These are phyloP conservation scores for Prenolepis imparis DNA, from an alignment of 2,888 invertebrate genomes.

Conservation along the genomic window DNA sequence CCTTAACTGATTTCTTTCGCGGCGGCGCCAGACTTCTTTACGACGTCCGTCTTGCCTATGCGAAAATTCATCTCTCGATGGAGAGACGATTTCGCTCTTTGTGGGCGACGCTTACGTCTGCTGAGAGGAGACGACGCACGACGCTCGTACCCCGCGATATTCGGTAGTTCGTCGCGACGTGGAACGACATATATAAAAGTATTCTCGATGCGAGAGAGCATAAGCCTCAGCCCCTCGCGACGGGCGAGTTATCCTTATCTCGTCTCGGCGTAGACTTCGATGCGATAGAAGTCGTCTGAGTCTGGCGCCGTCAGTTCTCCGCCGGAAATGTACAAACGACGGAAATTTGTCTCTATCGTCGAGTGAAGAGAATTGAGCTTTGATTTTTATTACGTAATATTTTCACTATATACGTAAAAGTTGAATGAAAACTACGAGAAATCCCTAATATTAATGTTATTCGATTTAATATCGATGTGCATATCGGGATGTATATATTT, in stretches of 20 bases:
- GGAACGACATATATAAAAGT: constrained; percentile 69
- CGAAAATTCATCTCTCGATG: constrained; percentile 59
- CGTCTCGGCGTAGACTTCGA: constrained; percentile 65
- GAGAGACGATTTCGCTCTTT: constrained; percentile 59
- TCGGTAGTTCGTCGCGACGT: constrained; percentile 58
- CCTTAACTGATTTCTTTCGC: constrained; percentile 78
- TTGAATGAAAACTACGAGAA: neutral
- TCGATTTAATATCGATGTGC: neutral
- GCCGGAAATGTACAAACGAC: constrained; percentile 35
- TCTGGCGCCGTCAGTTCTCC: constrained; percentile 51
- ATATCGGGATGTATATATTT: neutral
- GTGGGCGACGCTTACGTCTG: constrained; percentile 41
- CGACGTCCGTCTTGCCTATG: constrained; percentile 73
- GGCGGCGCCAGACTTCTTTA: constrained; percentile 84
- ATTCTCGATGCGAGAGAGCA: constrained; percentile 55
- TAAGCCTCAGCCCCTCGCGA: constrained; percentile 68
- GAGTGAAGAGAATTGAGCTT: constrained; percentile 15
- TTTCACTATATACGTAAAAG: neutral
- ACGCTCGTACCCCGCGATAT: constrained; percentile 18
- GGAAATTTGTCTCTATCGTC: constrained; percentile 32
- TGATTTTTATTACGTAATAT: constrained; percentile 36
- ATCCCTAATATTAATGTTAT: neutral
- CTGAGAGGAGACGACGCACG: constrained; percentile 9
- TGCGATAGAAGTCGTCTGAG: constrained; percentile 58
- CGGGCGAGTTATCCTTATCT: constrained; percentile 75